A percentile compares a stretch with the other conserved stretches of the same genome.
These are phyloP conservation scores for Euphysa ruthae DNA, from an alignment of 30 jellyfish, hydroid and myxozoan genomes.

Conservation along the genomic window DNA sequence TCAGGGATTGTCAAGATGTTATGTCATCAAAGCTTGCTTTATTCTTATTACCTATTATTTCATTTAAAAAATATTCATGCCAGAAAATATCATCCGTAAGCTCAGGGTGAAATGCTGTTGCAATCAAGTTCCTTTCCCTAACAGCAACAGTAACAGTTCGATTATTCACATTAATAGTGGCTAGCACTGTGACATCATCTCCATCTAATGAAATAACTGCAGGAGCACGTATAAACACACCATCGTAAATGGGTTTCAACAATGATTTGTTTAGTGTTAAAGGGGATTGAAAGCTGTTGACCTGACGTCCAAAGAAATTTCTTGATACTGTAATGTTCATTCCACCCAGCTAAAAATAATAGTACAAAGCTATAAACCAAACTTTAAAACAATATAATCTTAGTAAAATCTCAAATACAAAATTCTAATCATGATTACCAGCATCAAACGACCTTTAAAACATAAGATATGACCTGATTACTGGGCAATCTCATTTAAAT, in stretches of 20 bases:
- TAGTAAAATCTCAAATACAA: too few relatives aligned
- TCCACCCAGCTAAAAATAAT: slow-evolving; percentile 77
- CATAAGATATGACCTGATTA: too few relatives aligned
- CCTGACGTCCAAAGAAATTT: slow-evolving; percentile 90
- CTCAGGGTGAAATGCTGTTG: slow-evolving; percentile 96
- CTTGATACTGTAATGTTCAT: slow-evolving; percentile 82
- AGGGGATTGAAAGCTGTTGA: slow-evolving; percentile 69
- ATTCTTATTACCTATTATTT: too few relatives aligned
- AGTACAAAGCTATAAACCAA: too few relatives aligned
- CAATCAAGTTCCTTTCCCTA: slow-evolving; percentile 63
- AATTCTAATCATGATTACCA: too few relatives aligned
- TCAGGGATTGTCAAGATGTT: too few relatives aligned
- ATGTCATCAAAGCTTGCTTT: too few relatives aligned
- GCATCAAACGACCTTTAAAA: too few relatives aligned
- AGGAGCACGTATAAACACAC: slow-evolving; percentile 95
- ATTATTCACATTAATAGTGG: slow-evolving; percentile 26
- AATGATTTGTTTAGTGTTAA: slow-evolving; percentile 22
- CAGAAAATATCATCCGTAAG: slow-evolving; percentile 73
- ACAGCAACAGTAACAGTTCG: slow-evolving; percentile 72
- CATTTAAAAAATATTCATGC: slow-evolving; percentile 63
- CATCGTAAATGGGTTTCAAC: slow-evolving; percentile 15
- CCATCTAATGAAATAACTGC: slow-evolving; percentile 52
- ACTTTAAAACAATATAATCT: too few relatives aligned
- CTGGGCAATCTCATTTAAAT: too few relatives aligned
- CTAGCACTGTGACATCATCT: slow-evolving; percentile 56